Conservation (phyloP, 1,140 invertebrate species). For the Drosophila lini region DNA sequence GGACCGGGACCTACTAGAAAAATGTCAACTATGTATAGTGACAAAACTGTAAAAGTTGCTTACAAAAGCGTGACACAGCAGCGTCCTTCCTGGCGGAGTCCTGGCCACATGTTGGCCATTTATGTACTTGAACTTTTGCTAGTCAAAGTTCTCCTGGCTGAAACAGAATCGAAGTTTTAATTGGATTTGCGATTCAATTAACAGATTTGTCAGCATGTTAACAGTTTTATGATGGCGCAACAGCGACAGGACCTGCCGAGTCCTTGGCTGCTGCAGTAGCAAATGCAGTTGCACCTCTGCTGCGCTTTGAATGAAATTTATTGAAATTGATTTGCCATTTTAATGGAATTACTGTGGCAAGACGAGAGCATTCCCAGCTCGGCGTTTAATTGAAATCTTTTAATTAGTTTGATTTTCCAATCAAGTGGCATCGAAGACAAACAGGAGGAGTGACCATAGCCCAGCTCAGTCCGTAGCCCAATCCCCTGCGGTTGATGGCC, state of each 20-base stretch:
- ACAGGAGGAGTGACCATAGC: slow-evolving; percentile 25
- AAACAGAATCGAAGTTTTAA: slow-evolving; percentile 80
- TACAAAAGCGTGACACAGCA: slow-evolving; percentile 45
- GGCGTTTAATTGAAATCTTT: slow-evolving; percentile 83
- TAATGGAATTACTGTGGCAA: slow-evolving; percentile 69
- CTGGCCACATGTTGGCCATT: slow-evolving; percentile 70
- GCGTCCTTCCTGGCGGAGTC: slow-evolving; percentile 14
- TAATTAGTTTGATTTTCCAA: slow-evolving; percentile 84
- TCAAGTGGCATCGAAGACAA: slow-evolving; percentile 70
- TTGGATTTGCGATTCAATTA: slow-evolving; percentile 84
- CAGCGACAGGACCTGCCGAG: slow-evolving; percentile 23
- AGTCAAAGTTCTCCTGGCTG: slow-evolving; percentile 54
- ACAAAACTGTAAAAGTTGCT: slow-evolving; percentile 33
- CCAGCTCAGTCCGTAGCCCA: neutral
- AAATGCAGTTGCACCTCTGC: slow-evolving; percentile 46
- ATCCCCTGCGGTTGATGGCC: slow-evolving; percentile 17
- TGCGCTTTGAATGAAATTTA: slow-evolving; percentile 62
- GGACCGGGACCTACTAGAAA: neutral
- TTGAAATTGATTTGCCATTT: slow-evolving; percentile 81
- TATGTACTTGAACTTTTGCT: slow-evolving; percentile 72
- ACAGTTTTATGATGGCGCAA: slow-evolving; percentile 69
- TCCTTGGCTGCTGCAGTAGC: slow-evolving; percentile 33
- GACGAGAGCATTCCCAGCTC: slow-evolving; percentile 50
- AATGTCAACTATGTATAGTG: slow-evolving; percentile 2
- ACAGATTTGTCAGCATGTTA: slow-evolving; percentile 83